These are phyloP conservation scores for Lepus europaeus DNA, from an alignment of 2,113 vertebrate species.

Conservation along the genomic window DNA sequence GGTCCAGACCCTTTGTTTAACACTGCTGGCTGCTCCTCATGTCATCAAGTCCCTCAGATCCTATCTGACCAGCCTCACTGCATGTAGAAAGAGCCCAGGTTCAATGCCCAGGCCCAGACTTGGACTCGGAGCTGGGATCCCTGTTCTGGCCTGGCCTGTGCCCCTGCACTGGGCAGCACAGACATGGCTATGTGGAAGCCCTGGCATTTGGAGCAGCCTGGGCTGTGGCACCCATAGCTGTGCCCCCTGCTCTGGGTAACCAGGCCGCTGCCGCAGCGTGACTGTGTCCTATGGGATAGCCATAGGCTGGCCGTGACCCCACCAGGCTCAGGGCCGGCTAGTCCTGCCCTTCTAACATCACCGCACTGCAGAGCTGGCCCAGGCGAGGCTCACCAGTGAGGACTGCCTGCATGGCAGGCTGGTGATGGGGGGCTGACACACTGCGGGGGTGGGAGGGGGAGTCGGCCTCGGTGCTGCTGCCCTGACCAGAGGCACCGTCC, in stretches of 20 bases:
- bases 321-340: not conserved
- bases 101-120: not conserved
- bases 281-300: not conserved
- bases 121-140: not conserved
- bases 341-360: not conserved
- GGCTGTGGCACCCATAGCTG: rapidly evolving
- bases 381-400: not conserved
- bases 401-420: rapidly evolving
- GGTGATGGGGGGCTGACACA: not conserved
- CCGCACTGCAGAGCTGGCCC: not conserved
- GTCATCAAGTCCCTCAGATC: not conserved
- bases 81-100: not conserved
- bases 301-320: not conserved
- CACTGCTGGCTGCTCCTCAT: not conserved
- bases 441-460: too few species aligned
- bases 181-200: not conserved
- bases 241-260: not conserved
- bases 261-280: not conserved
- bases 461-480: too few species aligned
- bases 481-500: rapidly evolving
- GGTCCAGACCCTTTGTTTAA: not conserved
- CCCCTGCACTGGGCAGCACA: not conserved
- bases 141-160: not conserved
- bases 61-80: not conserved
- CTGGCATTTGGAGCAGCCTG: not conserved